Evolutionary conservation across 2,113 vertebrate genomes (phyloP), one percentile per base, ranked within the genome.

Genomic region (human): DNA sequence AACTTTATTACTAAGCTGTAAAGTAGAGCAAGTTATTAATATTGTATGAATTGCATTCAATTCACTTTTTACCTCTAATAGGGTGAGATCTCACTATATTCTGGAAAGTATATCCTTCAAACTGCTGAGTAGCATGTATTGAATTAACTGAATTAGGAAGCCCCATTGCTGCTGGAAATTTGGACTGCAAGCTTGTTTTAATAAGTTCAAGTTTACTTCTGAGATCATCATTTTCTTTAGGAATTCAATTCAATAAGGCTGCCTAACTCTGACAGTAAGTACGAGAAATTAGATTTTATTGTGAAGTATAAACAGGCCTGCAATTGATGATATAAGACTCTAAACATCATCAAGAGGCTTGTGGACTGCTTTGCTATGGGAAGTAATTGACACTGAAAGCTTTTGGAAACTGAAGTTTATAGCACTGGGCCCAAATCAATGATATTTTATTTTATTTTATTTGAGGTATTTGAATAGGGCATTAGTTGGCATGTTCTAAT

Each of bases 11-110:
- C 88, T 79, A 94, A 94, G 88, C 90, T 96, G 8, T 96, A 97
- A 97, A 98, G 66, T 64, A 94, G 92, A 97, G 45, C 68, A 96
- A 85, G 83, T 92, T 85, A 96, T 98, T 97, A 97, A 98, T 98
- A 97, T 94, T 97, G 84, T 75, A 97, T 97, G 96, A 96, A 95
- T 95, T 96, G 94, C 78, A 93, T 94, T 96, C 76, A 95, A 92
- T 96, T 96, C 95, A 22, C 16, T 78, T 90, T 92, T 90, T 90
- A 12, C 40, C 50, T 72, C 73, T 97, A 97, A 98, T 75, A 38
- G 64, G 83, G 48, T 50, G 61, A 97, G 94, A 96, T 57, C 73
- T 94, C 66, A 94, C 52, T 75, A 40, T 86, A 79, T 55, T 84
- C 75, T 92, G 52, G 87, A 94, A 97, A 88, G 82, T 35, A 75